Evolutionary conservation across 2,888 invertebrate genomes (phyloP).

Genomic region (Pseudoips prasinana): DNA sequence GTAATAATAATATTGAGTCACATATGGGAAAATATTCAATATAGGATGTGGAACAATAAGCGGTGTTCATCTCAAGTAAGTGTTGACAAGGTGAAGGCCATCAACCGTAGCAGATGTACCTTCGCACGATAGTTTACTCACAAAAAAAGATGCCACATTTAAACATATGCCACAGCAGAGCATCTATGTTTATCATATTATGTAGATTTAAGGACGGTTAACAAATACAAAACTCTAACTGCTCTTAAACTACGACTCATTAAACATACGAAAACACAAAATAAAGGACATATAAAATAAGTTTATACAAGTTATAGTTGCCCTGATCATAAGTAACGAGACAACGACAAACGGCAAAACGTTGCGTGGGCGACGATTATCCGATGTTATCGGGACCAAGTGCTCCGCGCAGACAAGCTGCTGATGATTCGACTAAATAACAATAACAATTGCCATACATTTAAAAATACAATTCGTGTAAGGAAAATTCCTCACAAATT

Average conservation of each 20-base stretch:
- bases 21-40: background rate
- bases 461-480: too few relatives aligned
- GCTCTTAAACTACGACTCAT: too few relatives aligned
- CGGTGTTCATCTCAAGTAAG: conserved; percentile 31
- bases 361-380: conserved; percentile 62
- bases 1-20: too few relatives aligned
- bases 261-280: too few relatives aligned
- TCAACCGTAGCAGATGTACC: conserved; percentile 24
- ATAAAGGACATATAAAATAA: conserved; percentile 3
- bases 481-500: too few relatives aligned
- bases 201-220: too few relatives aligned
- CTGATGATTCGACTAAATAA: conserved; percentile 13
- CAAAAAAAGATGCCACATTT: conserved; percentile 19
- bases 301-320: conserved; percentile 35
- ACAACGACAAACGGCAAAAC: conserved; percentile 51
- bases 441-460: conserved; percentile 1
- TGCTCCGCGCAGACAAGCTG: conserved; percentile 41
- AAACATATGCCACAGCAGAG: too few relatives aligned
- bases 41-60: conserved; percentile 10
- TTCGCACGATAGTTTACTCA: conserved; percentile 8
- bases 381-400: conserved; percentile 54
- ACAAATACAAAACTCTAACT: too few relatives aligned
- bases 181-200: too few relatives aligned
- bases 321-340: conserved; percentile 60
- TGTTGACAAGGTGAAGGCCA: conserved; percentile 26